These are phyloP conservation scores for Elephas maximus DNA, from an alignment of 2,113 vertebrate genomes.

Conservation along the genomic window DNA sequence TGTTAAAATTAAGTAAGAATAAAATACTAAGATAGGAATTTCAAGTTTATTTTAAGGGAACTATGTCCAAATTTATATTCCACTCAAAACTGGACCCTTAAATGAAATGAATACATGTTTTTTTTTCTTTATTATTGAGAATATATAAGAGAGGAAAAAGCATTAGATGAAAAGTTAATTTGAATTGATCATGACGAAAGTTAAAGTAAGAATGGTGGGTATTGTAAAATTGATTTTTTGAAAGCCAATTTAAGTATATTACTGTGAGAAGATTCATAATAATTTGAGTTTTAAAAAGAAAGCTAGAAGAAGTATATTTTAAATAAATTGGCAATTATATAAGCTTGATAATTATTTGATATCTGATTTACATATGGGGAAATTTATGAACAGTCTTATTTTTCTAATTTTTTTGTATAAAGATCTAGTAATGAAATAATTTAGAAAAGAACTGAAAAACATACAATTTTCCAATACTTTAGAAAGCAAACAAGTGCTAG, in stretches of 20 bases:
- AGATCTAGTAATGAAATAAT: not conserved
- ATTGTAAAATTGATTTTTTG: constrained; percentile 31
- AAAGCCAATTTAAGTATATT: not conserved
- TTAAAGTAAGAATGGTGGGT: not conserved
- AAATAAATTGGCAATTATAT: not conserved
- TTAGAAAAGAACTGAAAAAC: not conserved
- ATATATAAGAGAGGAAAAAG: not conserved
- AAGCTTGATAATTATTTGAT: not conserved
- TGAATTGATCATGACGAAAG: not conserved
- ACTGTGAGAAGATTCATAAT: constrained; percentile 38
- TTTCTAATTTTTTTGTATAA: not conserved
- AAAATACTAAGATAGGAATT: not conserved
- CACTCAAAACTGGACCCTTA: not conserved
- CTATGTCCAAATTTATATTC: not conserved
- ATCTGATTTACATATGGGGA: not conserved
- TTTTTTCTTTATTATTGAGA: not conserved
- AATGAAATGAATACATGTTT: not conserved
- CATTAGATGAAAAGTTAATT: not conserved
- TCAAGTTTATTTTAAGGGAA: not conserved
- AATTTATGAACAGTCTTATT: not conserved
- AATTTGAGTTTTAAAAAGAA: constrained; percentile 26
- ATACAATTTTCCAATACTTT: not conserved
- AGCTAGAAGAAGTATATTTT: constrained; percentile 22
- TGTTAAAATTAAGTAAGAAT: not conserved
- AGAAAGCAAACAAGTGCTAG: not conserved